Evolutionary conservation across 2,888 invertebrate genomes (phyloP).

Genomic region (Volucella bombylans): DNA sequence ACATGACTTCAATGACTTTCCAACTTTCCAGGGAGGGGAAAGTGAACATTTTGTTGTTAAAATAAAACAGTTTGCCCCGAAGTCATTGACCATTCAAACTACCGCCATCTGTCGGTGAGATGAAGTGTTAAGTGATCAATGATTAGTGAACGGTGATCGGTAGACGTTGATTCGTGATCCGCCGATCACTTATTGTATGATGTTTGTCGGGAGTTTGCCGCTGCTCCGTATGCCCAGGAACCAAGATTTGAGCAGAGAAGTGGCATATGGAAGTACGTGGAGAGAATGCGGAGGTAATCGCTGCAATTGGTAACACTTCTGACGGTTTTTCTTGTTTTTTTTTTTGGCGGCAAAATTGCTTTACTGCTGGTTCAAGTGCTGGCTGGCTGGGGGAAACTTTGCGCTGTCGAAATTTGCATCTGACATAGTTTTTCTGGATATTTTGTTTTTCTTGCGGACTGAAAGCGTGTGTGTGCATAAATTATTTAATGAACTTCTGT

Average conservation of each 20-base stretch:
- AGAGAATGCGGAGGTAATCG: constrained; percentile 55
- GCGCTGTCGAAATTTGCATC: constrained; percentile 57
- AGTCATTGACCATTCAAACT: constrained; percentile 69
- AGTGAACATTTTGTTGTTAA: constrained; percentile 36
- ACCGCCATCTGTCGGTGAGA: constrained; percentile 59
- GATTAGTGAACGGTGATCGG: background rate
- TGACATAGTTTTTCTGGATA: constrained; percentile 52
- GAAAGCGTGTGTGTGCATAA: constrained; percentile 22
- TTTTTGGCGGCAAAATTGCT: constrained; percentile 38
- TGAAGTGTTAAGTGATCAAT: constrained; percentile 47
- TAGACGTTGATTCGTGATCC: too few relatives aligned
- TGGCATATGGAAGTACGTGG: constrained; percentile 17
- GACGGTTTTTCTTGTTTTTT: background rate
- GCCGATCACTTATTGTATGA: constrained; percentile 8
- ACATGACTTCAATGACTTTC: constrained; percentile 11
- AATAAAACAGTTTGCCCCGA: constrained; percentile 46
- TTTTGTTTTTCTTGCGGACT: background rate
- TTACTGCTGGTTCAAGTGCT: constrained; percentile 14
- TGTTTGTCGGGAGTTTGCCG: constrained; percentile 25
- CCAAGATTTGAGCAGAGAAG: constrained; percentile 3
- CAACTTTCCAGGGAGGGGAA: constrained; percentile 8
- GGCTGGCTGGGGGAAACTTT: constrained; percentile 19
- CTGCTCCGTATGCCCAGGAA: constrained; percentile 2
- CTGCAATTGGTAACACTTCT: constrained; percentile 56
- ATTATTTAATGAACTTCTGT: constrained; percentile 38